These are phyloP conservation scores for Abrostola triplasia DNA, from an alignment of 2,888 invertebrate species.

Conservation along the genomic window DNA sequence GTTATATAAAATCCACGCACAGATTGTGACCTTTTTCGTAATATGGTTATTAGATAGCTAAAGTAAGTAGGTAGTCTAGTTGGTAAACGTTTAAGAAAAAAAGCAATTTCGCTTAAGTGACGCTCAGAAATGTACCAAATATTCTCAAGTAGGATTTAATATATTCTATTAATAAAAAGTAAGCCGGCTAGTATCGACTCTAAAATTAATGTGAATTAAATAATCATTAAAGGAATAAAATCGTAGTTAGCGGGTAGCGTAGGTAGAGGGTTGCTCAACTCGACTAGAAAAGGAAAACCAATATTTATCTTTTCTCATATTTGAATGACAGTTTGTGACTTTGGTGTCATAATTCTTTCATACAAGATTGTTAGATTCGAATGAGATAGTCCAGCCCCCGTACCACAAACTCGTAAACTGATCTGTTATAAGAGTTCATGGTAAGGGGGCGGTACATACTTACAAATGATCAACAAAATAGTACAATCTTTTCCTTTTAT, in stretches of 20 bases:
- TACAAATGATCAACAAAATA: constrained; percentile 16
- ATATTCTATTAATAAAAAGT: constrained; percentile 10
- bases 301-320: too few species aligned
- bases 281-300: too few species aligned
- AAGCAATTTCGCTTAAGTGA: constrained; percentile 11
- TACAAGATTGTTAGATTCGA: background rate
- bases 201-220: background rate
- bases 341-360: background rate
- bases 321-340: too few species aligned
- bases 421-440: too few species aligned
- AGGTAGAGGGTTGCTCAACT: too few species aligned
- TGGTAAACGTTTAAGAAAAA: background rate
- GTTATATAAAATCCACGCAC: background rate
- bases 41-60: constrained; percentile 9
- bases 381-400: too few species aligned
- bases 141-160: background rate
- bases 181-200: background rate
- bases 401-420: too few species aligned
- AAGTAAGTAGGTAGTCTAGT: constrained; percentile 1
- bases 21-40: constrained; percentile 2
- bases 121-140: constrained; percentile 2
- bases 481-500: constrained; percentile 10
- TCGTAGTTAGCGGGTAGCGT: too few species aligned
- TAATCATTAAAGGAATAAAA: background rate
- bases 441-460: too few species aligned